Evolutionary conservation across 2,888 invertebrate species (phyloP), one percentile per base, ranked within the genome.

Genomic region (Dryocosmus kuriphilus): DNA sequence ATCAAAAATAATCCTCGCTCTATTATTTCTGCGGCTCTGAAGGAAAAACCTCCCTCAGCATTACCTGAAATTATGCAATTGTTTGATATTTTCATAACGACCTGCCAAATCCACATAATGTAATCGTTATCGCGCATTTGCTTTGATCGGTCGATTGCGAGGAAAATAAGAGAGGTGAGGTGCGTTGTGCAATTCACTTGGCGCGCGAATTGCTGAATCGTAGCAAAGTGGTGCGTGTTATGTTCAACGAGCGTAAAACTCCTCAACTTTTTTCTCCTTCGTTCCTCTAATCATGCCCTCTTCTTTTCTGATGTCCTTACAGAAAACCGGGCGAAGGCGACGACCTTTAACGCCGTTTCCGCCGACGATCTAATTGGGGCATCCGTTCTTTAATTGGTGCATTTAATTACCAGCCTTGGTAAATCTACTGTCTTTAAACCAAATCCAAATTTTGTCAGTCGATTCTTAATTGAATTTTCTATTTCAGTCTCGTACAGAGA

Each of bases 211-310:
- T 88, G 85, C 85, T 88, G 83, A 85, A 86, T 88, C 89, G 88
- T 88, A 82, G 87, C 87, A 86, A 87, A 88, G 84, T 85, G 85
- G 85, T 85, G 88, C 85, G 86, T 88, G 86, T 87, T 89, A 86
- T 87, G 87, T 88, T 89, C 86, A 88, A 88, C 88, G 82, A 88
- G 88, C 88, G 89, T 88, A 88, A 88, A 88, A 88, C 87, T 85
- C 86, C 80, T 84, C 83, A 77, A 80, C 82, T 78, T 82, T 82
- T 77, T 76, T 74, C 46, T 74, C 41, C 55, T 73, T 60, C 57
- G 16, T n/a, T 63, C n/a, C 27, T 75, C 62, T 75, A 71, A 51
- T n/a, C 51, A 30, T 35, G 63, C 65, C 11, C 55, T 80, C 75
- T 62, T 57, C 30, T 41, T 65, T 32, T 22, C 32, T 38, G 14